Conservation (phyloP, 2,113 vertebrate genomes). For the Larimichthys crocea region DNA sequence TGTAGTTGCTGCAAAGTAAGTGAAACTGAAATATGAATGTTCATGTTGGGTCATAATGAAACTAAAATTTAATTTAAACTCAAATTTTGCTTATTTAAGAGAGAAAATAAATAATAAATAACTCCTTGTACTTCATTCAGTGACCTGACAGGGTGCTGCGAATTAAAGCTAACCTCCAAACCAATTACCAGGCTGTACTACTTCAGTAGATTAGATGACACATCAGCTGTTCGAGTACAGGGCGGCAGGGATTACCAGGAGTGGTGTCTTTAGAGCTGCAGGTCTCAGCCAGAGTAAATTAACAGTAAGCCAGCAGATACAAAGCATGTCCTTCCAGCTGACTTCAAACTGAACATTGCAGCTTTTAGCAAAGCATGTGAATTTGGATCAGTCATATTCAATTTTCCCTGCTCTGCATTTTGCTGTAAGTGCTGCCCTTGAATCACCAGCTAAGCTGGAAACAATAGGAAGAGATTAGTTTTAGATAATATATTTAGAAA, state of each 20-base stretch:
- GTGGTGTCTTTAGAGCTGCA: constrained; percentile 10
- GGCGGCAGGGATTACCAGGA: constrained; percentile 28
- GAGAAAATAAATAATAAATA: neutral
- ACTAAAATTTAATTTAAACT: neutral
- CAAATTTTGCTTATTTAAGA: neutral
- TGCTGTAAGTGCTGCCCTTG: neutral
- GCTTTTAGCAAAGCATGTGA: neutral
- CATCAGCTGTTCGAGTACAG: neutral
- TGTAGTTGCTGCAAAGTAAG: neutral
- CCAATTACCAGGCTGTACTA: constrained; percentile 31
- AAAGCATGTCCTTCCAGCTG: neutral
- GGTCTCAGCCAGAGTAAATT: neutral
- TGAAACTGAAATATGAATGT: neutral
- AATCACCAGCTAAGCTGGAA: neutral
- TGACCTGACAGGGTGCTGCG: constrained; percentile 7
- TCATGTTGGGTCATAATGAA: neutral
- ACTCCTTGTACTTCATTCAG: neutral
- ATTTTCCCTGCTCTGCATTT: neutral
- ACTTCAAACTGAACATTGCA: neutral
- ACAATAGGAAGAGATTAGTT: neutral
- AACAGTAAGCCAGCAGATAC: neutral
- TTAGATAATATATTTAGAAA: neutral
- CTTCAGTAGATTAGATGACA: constrained; percentile 20
- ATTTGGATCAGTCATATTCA: no score
- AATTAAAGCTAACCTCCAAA: constrained; percentile 42